Evolutionary conservation across 2,797 vertebrate species (phyloP), one percentile per base, ranked within the genome.

Genomic region (Pagetopsis macropterus): DNA sequence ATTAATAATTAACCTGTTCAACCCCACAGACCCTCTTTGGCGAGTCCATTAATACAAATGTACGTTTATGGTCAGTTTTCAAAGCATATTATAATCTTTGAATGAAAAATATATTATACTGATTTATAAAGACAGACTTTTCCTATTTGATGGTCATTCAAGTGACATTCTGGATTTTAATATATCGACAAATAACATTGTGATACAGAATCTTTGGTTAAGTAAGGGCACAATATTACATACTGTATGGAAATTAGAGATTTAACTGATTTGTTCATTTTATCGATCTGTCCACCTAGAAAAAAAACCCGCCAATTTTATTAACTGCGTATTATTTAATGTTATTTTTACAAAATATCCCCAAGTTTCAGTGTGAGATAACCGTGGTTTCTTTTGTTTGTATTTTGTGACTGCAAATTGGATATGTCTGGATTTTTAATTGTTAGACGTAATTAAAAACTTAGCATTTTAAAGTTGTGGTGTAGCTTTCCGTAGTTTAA

Each of bases 1-100:
- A 76, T 77, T 75, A 84, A 81, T 82, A 44, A 85, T 84, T 79
- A 83, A 86, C 81, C 72, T 76, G 56, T 56, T 60, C 54, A 70
- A 43, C 68, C n/a, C 51, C 17, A 50, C 13, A 60, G 16, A 11
- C 40, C 21, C 10, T 71, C 48, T 64, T 19, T 21, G 16, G 17
- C 19, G 33, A 58, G 50, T 62, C 23, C 41, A 43, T 46, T 65
- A 57, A 49, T 49, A 56, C 10, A 70, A 74, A 64, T n/a, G 43
- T 19, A 14, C 12, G 56, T 64, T 54, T 37, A 46, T 5, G 27
- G 10, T 52, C 11, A 15, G 9, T 40, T 21, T n/a, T n/a, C 15
- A 33, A 63, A 55, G 51, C 12, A 44, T 44, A 3, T 9, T 44
- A 3, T 9, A 51, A 12, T n/a, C 10, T 65, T 44, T 21, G 19